Evolutionary conservation across 2,113 vertebrate genomes (phyloP).

Genomic region (Sigmodon hispidus): DNA sequence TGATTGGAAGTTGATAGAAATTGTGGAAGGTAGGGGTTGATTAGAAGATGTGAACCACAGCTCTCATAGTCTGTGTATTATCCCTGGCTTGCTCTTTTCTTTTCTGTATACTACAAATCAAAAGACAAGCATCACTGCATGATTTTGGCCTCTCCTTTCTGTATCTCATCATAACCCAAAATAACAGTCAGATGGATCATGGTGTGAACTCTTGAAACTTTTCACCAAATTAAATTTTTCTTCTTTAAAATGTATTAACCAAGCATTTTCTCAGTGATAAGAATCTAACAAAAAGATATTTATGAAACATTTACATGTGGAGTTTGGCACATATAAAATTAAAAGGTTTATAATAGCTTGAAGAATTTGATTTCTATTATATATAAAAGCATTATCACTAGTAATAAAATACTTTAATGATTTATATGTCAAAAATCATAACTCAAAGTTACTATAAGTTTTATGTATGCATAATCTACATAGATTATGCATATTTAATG

Average conservation of each 20-base stretch:
- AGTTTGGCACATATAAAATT: neutral
- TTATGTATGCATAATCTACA: neutral
- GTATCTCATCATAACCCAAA: neutral
- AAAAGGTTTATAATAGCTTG: neutral
- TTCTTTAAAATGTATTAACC: neutral
- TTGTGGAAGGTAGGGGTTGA: neutral
- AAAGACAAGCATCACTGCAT: neutral
- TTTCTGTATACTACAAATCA: neutral
- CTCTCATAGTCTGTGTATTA: neutral
- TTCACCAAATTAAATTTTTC: neutral
- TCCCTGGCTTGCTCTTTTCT: neutral
- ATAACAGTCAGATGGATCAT: neutral
- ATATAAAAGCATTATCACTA: neutral
- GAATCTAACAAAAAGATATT: neutral
- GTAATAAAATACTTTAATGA: neutral
- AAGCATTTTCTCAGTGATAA: neutral
- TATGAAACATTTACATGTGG: neutral
- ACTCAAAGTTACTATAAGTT: neutral
- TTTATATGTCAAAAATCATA: neutral
- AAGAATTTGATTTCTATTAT: neutral
- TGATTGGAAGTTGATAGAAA: neutral
- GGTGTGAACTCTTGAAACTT: neutral
- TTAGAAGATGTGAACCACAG: neutral
- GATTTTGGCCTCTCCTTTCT: neutral
- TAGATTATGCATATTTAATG: neutral